phyloP scores from a whole-genome alignment of 2,113 vertebrate species.

The Serilophus lunatus region DNA sequence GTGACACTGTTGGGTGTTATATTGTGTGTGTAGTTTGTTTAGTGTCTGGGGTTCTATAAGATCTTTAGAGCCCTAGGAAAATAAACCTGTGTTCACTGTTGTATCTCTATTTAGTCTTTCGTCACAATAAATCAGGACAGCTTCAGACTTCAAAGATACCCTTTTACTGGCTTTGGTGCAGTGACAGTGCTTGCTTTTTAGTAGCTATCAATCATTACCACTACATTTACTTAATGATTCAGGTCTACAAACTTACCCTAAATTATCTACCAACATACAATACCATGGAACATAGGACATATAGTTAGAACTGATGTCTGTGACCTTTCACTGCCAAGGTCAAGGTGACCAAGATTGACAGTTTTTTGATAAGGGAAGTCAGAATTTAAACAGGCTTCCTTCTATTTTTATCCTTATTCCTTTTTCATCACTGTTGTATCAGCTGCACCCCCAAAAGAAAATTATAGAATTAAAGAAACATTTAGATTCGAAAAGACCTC shows the following conservation, averaged over 20 bases:
- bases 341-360: background rate
- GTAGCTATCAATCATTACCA: background rate
- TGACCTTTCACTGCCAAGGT: background rate
- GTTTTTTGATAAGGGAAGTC: background rate
- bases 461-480: background rate
- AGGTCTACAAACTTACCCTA: background rate
- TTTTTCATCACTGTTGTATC: background rate
- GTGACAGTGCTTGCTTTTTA: background rate
- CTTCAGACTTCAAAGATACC: background rate
- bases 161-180: background rate
- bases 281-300: background rate
- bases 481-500: background rate
- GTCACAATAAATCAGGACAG: background rate
- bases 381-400: background rate
- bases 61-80: too few species aligned
- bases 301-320: background rate
- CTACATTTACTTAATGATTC: background rate
- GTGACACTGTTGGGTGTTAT: too few species aligned
- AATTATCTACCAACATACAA: background rate
- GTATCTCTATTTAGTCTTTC: too few species aligned
- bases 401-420: background rate
- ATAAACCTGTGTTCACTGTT: too few species aligned
- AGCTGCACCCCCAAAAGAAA: background rate
- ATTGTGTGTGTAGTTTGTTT: too few species aligned
- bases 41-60: too few species aligned